Evolutionary conservation across 2,797 vertebrate species (phyloP).

Genomic region (Enteromius unitaeniatus): DNA sequence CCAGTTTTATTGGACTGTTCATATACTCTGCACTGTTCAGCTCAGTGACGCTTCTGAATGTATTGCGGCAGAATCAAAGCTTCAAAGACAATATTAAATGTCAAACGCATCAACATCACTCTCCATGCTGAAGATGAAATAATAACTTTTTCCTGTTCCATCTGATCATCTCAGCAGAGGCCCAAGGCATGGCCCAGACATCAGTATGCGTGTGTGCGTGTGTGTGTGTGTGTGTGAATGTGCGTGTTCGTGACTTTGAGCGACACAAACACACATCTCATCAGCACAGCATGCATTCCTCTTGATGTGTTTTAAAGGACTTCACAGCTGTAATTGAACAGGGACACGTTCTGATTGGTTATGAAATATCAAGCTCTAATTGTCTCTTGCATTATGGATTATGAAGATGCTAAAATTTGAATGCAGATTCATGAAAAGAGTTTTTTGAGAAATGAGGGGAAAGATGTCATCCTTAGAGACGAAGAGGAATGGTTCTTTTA

Average conservation of each 20-base stretch:
- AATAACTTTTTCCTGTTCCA: slow-evolving; percentile 43
- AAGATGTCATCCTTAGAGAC: slow-evolving; percentile 3
- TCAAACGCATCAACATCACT: slow-evolving; percentile 47
- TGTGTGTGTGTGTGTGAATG: slow-evolving; percentile 14
- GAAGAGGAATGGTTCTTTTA: not conserved
- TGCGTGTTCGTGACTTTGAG: slow-evolving; percentile 30
- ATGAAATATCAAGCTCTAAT: slow-evolving; percentile 58
- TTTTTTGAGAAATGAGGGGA: slow-evolving; percentile 31
- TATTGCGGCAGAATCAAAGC: slow-evolving; percentile 38
- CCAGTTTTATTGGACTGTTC: slow-evolving; percentile 32
- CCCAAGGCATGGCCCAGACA: slow-evolving; percentile 43
- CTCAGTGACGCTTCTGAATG: slow-evolving; percentile 30
- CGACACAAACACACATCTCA: slow-evolving; percentile 42
- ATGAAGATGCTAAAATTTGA: slow-evolving; percentile 35
- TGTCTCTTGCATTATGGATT: slow-evolving; percentile 51
- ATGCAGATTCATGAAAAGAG: slow-evolving; percentile 48
- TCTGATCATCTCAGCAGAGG: slow-evolving; percentile 52
- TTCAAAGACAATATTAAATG: slow-evolving; percentile 49
- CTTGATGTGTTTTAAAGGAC: slow-evolving; percentile 53
- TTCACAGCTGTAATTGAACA: slow-evolving; percentile 57
- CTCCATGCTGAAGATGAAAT: slow-evolving; percentile 45
- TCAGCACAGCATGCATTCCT: slow-evolving; percentile 48
- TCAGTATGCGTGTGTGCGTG: slow-evolving; percentile 2
- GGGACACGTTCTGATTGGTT: slow-evolving; percentile 58
- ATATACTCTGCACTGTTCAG: not conserved